Conservation (phyloP, 2,797 vertebrate genomes). For the Syngnathus acus region DNA sequence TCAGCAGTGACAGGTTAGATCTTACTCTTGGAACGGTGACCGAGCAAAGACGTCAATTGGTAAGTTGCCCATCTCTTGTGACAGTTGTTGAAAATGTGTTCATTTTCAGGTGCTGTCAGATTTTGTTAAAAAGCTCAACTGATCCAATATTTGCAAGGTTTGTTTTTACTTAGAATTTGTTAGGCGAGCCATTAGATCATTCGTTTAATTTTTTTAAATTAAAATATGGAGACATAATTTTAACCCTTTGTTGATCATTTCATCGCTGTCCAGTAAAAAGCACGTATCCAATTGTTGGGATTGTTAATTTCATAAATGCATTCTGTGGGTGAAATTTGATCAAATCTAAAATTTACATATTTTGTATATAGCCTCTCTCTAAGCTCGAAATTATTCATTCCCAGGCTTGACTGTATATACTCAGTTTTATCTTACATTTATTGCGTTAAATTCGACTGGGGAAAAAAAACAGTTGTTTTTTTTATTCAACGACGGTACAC, state of each 20-base stretch:
- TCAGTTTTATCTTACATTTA: too few relatives aligned
- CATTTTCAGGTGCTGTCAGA: too few relatives aligned
- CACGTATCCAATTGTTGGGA: not conserved
- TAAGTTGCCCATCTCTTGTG: slow-evolving; percentile 38
- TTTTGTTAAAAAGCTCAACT: not conserved
- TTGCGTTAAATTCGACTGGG: too few relatives aligned
- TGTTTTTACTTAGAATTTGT: not conserved
- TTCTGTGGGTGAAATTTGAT: not conserved
- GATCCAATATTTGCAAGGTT: not conserved
- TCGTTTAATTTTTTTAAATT: not conserved
- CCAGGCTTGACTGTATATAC: too few relatives aligned
- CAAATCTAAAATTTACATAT: too few relatives aligned
- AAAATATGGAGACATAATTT: not conserved
- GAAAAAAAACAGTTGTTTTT: too few relatives aligned
- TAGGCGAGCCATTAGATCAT: too few relatives aligned
- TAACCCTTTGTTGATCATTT: not conserved
- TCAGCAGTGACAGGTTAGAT: slow-evolving; percentile 37
- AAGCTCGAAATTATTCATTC: too few relatives aligned
- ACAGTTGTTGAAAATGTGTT: too few relatives aligned
- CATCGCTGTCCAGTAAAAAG: not conserved
- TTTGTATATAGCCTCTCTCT: too few relatives aligned
- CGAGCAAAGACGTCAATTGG: slow-evolving; percentile 47
- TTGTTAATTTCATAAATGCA: not conserved
- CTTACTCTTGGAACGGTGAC: slow-evolving; percentile 37
- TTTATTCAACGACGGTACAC: too few relatives aligned